phyloP scores from a whole-genome alignment of 2,888 invertebrate genomes.

The Trilocha varians region DNA sequence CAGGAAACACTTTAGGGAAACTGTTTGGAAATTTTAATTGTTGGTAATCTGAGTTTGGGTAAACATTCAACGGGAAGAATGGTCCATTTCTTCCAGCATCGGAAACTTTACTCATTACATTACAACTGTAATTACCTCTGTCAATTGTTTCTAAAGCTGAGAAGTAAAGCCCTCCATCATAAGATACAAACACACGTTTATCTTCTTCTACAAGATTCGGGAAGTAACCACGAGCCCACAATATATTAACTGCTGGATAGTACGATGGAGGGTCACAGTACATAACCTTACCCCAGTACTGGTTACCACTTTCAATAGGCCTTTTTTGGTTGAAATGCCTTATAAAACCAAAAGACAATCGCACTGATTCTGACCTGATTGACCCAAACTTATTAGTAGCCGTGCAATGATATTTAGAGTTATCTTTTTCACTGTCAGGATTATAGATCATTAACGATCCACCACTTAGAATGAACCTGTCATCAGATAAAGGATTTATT shows the following conservation, averaged over 20 bases:
- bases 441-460: constrained; percentile 91
- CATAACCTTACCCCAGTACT: constrained; percentile 95
- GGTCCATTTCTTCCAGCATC: constrained; percentile 93
- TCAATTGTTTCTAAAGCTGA: constrained; percentile 94
- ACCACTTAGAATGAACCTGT: constrained; percentile 89
- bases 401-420: constrained; percentile 92
- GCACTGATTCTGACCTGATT: constrained; percentile 89
- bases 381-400: constrained; percentile 92
- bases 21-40: constrained; percentile 94
- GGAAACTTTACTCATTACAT: constrained; percentile 89
- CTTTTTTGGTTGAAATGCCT: constrained; percentile 92
- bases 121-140: constrained; percentile 92
- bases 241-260: constrained; percentile 90
- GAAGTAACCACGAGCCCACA: constrained; percentile 92
- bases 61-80: constrained; percentile 85
- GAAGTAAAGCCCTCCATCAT: constrained; percentile 95
- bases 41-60: constrained; percentile 91
- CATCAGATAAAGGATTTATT: constrained; percentile 84
- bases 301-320: constrained; percentile 86
- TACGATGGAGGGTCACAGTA: constrained; percentile 95
- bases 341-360: constrained; percentile 91
- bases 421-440: constrained; percentile 85
- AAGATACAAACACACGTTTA: constrained; percentile 92
- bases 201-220: constrained; percentile 96
- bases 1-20: constrained; percentile 96